Evolutionary conservation across 2,888 invertebrate genomes (phyloP), one percentile per base, ranked within the genome.

Genomic region (Acholoe squamosa): DNA sequence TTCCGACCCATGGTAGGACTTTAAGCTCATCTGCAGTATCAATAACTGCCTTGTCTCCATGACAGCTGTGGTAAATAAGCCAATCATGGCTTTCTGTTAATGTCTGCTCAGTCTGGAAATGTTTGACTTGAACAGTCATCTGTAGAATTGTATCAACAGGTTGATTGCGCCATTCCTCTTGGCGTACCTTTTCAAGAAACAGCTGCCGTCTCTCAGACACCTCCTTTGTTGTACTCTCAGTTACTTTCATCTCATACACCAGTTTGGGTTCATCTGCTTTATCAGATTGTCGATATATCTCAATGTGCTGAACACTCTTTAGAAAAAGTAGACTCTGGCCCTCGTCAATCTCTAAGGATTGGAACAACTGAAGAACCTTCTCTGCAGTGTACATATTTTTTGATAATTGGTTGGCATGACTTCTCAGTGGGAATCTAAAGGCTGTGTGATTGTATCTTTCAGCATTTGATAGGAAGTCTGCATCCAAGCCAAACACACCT

Each of bases 391-490:
- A 86, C 3, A 16, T n/a, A 16, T 51, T 86, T 0, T 7, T 16
- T 52, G 86, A 86, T n/a, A 86, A 10, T 56, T 77, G 43, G 34
- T 54, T 91, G 28, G 28, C 54, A 5, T 76, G 80, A 33, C 91
- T 90, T 16, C 94, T 92, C 28, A 94, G 91, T 5, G 94, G 94
- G 91, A 94, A 94, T 92, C 94, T 93, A 89, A 94, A 94, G 31
- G 94, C 28, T n/a, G 94, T 94, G 28, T 86, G 86, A 19, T 94
- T 94, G 19, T 90, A 86, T 3, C 3, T 16, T 1, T n/a, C n/a
- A 1, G n/a, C 71, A 31, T 34, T 80, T n/a, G 14, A 7, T 14
- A 54, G 28, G 5, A 31, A 10, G 19, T 54, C 33, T n/a, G 52
- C 19, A 25, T 22, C 28, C 25, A 52, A 54, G 7, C 28, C 28